phyloP scores from a whole-genome alignment of 2,888 invertebrate species.

The Adelphocoris suturalis region DNA sequence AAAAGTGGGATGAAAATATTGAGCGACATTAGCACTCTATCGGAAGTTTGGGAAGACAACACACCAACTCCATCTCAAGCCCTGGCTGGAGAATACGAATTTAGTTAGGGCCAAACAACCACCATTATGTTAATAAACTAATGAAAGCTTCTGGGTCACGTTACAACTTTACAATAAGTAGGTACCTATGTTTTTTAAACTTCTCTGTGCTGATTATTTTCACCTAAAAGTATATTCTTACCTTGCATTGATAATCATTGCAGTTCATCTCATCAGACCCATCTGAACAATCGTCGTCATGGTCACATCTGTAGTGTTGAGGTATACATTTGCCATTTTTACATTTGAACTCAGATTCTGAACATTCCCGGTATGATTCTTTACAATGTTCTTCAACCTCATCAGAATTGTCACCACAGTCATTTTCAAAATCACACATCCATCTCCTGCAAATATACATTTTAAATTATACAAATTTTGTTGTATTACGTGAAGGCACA shows the following conservation, averaged over 20 bases:
- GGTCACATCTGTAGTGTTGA: constrained; percentile 95
- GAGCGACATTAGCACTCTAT: no score
- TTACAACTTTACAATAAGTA: no score
- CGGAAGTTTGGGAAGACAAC: no score
- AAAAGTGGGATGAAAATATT: no score
- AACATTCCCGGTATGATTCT: constrained; percentile 91
- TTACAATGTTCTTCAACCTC: constrained; percentile 90
- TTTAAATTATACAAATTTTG: not conserved
- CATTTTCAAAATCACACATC: constrained; percentile 97
- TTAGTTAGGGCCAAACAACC: no score
- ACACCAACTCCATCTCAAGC: no score
- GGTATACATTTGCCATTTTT: constrained; percentile 94
- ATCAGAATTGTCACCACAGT: constrained; percentile 97
- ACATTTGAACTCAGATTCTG: constrained; percentile 94
- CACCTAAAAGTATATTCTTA: constrained; percentile 74
- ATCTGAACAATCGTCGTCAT: constrained; percentile 98
- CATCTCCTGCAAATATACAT: constrained; percentile 82
- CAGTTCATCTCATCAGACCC: constrained; percentile 93
- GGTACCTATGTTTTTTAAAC: no score
- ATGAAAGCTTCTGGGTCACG: no score
- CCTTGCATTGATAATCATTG: constrained; percentile 89
- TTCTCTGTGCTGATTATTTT: no score
- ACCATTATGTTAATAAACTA: no score
- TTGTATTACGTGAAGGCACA: no score
- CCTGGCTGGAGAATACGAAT: no score